These are phyloP conservation scores for Bursaphelenchus okinawaensis DNA, from an alignment of 2,888 invertebrate species.

Conservation along the genomic window DNA sequence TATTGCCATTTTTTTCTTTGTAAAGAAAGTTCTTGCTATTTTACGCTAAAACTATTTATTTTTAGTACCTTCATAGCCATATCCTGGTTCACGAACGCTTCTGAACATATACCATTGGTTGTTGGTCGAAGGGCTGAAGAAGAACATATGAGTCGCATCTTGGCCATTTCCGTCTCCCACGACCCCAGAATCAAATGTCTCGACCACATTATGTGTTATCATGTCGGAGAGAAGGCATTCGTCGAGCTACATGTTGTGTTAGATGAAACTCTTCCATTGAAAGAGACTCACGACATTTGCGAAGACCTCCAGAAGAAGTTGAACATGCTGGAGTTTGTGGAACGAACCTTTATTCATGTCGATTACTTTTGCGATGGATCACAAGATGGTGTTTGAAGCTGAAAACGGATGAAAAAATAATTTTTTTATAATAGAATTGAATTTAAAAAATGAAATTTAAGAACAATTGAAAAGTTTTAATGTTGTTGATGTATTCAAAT, in stretches of 20 bases:
- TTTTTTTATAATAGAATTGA: too few species aligned
- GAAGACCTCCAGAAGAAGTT: conserved; percentile 60
- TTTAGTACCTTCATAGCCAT: conserved; percentile 50
- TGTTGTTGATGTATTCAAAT: too few species aligned
- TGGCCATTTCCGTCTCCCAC: conserved; percentile 52
- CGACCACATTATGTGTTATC: conserved; percentile 62
- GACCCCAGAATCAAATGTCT: conserved; percentile 54
- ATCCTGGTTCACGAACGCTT: conserved; percentile 53
- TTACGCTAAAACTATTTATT: conserved; percentile 5
- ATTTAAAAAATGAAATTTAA: too few species aligned
- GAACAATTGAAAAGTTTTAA: too few species aligned
- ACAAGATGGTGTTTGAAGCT: conserved; percentile 57
- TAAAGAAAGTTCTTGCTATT: too few species aligned
- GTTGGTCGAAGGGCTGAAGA: conserved; percentile 49
- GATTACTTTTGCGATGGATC: conserved; percentile 59
- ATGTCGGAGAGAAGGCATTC: conserved; percentile 58
- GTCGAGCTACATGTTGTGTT: conserved; percentile 60
- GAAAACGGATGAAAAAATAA: conserved; percentile 35
- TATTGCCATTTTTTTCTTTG: too few species aligned
- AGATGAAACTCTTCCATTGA: conserved; percentile 58
- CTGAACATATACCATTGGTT: conserved; percentile 48
- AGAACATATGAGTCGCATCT: conserved; percentile 45
- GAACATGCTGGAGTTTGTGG: conserved; percentile 59
- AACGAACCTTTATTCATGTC: conserved; percentile 61
- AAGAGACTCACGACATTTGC: conserved; percentile 60